Evolutionary conservation across 1,140 invertebrate genomes (phyloP).

Genomic region (Pseudomyrmex concolor): DNA sequence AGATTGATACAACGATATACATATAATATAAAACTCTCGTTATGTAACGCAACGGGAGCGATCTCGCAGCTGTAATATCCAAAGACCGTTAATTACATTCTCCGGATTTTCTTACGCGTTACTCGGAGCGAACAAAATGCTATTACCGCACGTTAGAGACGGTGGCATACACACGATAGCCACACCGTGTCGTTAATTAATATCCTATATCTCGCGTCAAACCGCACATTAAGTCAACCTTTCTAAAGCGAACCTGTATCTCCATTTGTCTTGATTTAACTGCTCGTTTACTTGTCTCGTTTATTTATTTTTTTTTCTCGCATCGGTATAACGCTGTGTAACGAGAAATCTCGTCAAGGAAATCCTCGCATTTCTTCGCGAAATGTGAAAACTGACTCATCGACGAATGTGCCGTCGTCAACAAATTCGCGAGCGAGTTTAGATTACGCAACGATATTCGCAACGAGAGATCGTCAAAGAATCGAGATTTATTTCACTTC

Average conservation of each 20-base stretch:
- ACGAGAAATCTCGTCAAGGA: neutral
- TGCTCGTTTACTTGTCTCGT: neutral
- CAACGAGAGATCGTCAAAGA: neutral
- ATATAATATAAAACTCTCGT: constrained; percentile 29
- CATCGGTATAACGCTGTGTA: neutral
- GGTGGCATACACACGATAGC: neutral
- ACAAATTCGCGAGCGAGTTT: constrained; percentile 11
- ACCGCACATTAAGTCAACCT: neutral
- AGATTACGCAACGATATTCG: neutral
- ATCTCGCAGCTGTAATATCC: constrained; percentile 12
- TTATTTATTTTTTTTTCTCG: neutral
- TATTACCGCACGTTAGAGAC: neutral
- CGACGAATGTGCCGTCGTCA: neutral
- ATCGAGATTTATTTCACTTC: constrained; percentile 7
- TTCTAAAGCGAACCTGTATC: neutral
- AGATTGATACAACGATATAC: constrained; percentile 21
- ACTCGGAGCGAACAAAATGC: neutral
- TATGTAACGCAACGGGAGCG: constrained; percentile 48
- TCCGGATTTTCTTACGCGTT: constrained; percentile 19
- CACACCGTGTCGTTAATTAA: constrained; percentile 13
- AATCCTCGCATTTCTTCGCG: neutral
- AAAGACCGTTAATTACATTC: constrained; percentile 16
- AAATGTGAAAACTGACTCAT: neutral
- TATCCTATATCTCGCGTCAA: neutral
- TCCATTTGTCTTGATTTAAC: neutral